A percentile compares a stretch with the other conserved stretches of the same genome.
Evolutionary conservation across 1,140 invertebrate species (phyloP).

Genomic region (Paraescarpia echinospica): DNA sequence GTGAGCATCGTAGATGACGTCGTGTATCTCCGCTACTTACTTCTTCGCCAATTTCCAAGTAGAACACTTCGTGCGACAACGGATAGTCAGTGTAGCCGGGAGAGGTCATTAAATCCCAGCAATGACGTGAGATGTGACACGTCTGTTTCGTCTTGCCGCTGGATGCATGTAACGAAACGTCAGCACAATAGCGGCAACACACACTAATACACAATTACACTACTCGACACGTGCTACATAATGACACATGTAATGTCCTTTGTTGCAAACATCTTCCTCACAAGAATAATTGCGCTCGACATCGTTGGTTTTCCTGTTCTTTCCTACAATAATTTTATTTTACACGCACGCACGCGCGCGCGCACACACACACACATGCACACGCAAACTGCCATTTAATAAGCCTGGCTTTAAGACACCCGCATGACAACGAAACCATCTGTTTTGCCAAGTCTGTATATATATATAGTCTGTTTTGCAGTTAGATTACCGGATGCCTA

Average conservation of each 20-base stretch:
- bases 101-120: constrained; percentile 46
- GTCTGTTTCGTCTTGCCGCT: constrained; percentile 7
- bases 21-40: constrained; percentile 33
- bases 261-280: background rate
- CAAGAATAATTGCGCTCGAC: no score
- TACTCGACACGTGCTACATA: background rate
- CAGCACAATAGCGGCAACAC: background rate
- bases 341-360: no score
- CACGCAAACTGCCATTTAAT: background rate
- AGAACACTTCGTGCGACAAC: constrained; percentile 50
- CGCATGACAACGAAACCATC: background rate
- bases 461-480: no score
- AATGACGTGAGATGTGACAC: constrained; percentile 42
- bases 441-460: background rate
- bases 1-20: background rate
- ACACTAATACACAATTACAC: no score
- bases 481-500: background rate
- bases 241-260: background rate
- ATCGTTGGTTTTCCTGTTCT: no score
- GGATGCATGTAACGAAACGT: background rate
- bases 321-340: no score
- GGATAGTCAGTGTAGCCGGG: constrained; percentile 44
- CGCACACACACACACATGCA: no score
- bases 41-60: constrained; percentile 46
- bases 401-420: background rate